Percentiles rank a stretch among this genome's conserved stretches.
Conservation (phyloP, 2,888 invertebrate species). For the Apoderus coryli region DNA sequence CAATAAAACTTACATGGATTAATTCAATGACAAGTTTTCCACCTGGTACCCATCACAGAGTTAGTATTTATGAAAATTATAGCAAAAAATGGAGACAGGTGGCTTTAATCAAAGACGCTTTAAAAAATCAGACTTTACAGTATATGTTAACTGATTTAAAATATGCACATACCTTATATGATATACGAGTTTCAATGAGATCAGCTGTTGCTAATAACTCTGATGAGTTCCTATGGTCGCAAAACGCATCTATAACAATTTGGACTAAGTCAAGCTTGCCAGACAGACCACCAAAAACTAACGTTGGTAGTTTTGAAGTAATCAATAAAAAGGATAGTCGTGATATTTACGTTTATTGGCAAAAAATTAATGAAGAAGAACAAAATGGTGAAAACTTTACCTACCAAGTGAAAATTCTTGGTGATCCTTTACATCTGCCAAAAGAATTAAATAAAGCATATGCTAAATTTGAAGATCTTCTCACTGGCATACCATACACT, state of each 20-base stretch:
- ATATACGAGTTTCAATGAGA: constrained; percentile 54
- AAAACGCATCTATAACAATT: constrained; percentile 43
- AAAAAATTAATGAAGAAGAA: constrained; percentile 49
- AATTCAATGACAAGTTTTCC: constrained; percentile 38
- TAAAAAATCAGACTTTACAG: constrained; percentile 15
- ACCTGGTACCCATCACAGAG: constrained; percentile 34
- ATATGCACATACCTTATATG: constrained; percentile 55
- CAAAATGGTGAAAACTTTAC: constrained; percentile 62
- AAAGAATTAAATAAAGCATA: constrained; percentile 22
- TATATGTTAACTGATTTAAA: constrained; percentile 40
- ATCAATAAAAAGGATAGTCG: constrained; percentile 31
- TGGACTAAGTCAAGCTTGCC: constrained; percentile 47
- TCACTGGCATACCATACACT: constrained; percentile 13
- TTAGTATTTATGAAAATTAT: constrained; percentile 38
- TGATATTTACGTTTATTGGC: constrained; percentile 65
- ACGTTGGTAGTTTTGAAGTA: constrained; percentile 58
- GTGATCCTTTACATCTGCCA: constrained; percentile 23
- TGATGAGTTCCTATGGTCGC: constrained; percentile 54
- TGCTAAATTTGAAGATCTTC: constrained; percentile 34
- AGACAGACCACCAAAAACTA: constrained; percentile 50
- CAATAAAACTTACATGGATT: constrained; percentile 36
- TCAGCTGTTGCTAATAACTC: constrained; percentile 35
- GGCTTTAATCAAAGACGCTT: constrained; percentile 10
- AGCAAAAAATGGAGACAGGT: constrained; percentile 29
- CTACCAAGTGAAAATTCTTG: constrained; percentile 44